Evolutionary conservation across 2,797 vertebrate genomes (phyloP), one percentile per base, ranked within the genome.

Genomic region (Tapirus indicus): DNA sequence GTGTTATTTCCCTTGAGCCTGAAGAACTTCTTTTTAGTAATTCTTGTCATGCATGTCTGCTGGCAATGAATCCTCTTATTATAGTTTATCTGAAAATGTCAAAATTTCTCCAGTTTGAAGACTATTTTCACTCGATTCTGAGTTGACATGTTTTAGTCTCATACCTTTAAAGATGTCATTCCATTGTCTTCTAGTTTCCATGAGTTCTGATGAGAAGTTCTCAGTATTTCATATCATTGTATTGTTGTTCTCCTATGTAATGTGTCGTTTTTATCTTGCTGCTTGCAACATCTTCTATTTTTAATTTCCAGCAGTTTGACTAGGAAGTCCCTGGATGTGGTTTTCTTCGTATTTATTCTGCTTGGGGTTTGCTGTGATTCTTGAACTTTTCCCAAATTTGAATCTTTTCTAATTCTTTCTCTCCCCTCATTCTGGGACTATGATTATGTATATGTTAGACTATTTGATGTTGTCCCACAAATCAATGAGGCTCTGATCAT

Each of bases 251-350:
- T 41, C 60, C 52, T 27, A 16, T 41, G 58, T 44, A 32, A 27
- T 27, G 54, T n/a, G n/a, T 62, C 62, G 54, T 54, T 85, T 71
- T 54, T 75, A 52, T 47, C 68, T 66, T 83, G n/a, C 32, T 78
- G 23, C n/a, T 91, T 60, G 88, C 32, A 20, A 85, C n/a, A 52
- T 60, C 62, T 84, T 84, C n/a, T 91, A 41, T 18, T 92, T 96
- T 96, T 80, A 79, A 69, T 66, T 92, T 79, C 64, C 8, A 58
- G 21, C 35, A 64, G 68, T 64, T 82, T 54, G 56, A 79, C 52
- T 84, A 44, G 13, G 1, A 85, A 80, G 58, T 92, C 62, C 54
- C 71, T 27, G 44, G 25, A n/a, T 91, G 20, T 18, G 18, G 49
- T 29, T 49, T 64, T 62, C 32, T 47, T 77, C n/a, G 8, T 60